phyloP scores from a whole-genome alignment of 37 sponge, comb jelly and placozoan genomes.

The Mnemiopsis leidyi region DNA sequence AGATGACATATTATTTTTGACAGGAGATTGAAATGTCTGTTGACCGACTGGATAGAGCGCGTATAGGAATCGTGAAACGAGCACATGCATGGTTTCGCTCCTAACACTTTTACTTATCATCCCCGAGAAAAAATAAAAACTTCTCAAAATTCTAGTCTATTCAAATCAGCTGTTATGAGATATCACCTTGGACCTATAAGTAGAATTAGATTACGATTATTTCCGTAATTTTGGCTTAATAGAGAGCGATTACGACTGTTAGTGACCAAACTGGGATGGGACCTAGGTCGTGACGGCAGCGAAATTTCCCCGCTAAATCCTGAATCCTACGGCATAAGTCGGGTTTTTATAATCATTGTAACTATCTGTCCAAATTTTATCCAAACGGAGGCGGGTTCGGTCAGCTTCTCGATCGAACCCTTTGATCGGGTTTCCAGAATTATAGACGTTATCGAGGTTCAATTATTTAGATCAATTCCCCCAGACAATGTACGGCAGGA shows the following conservation, averaged over 20 bases:
- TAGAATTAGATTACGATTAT: not conserved
- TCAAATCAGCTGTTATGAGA: not conserved
- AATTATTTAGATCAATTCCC: not conserved
- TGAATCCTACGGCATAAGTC: not conserved
- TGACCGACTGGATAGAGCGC: not conserved
- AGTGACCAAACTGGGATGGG: not conserved
- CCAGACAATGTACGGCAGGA: not conserved
- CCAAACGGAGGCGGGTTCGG: not conserved
- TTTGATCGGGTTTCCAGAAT: not conserved
- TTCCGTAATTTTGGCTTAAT: not conserved
- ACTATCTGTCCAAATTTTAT: not conserved
- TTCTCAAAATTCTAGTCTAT: not conserved
- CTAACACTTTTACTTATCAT: not conserved
- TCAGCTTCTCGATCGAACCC: not conserved
- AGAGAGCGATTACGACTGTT: not conserved
- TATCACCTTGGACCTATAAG: not conserved
- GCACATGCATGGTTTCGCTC: not conserved
- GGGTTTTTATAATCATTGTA: not conserved
- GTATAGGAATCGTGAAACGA: not conserved
- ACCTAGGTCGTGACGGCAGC: not conserved
- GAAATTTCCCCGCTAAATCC: not conserved
- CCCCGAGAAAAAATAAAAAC: not conserved
- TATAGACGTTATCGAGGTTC: not conserved
- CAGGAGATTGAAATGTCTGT: not conserved
- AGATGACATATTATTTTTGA: slow-evolving; percentile 19